Percentiles rank a stretch among this genome's conserved stretches.
These are phyloP conservation scores for Nannobrachium achirus DNA, from an alignment of 2,113 vertebrate genomes.

Conservation along the genomic window DNA sequence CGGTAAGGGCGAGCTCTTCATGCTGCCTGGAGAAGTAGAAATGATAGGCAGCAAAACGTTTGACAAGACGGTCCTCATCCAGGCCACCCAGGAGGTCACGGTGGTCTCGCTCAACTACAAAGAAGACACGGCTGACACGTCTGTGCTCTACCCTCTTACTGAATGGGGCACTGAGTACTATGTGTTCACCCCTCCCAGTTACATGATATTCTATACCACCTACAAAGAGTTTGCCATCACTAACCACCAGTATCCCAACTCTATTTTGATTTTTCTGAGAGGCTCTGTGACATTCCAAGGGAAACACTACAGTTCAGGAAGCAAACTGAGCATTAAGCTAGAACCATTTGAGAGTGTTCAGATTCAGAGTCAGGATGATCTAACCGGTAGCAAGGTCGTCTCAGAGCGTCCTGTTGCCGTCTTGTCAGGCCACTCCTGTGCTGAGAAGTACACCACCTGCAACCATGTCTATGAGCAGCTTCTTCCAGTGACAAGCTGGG, in stretches of 20 bases:
- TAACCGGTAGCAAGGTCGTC: constrained; percentile 59
- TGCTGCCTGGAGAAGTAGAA: constrained; percentile 47
- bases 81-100: constrained; percentile 42
- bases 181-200: constrained; percentile 53
- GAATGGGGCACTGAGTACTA: constrained; percentile 54
- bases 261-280: constrained; percentile 45
- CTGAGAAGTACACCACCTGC: constrained; percentile 53
- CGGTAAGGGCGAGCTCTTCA: constrained; percentile 27
- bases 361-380: constrained; percentile 59
- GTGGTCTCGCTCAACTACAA: constrained; percentile 68
- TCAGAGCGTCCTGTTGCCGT: constrained; percentile 48
- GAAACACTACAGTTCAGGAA: constrained; percentile 40
- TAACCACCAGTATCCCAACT: constrained; percentile 37
- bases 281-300: constrained; percentile 46
- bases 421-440: constrained; percentile 71
- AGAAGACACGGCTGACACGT: constrained; percentile 19
- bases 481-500: constrained; percentile 43
- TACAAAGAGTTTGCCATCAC: constrained; percentile 69
- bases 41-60: constrained; percentile 27
- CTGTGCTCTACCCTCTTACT: constrained; percentile 47
- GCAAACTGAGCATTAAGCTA: constrained; percentile 16
- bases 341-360: constrained; percentile 55
- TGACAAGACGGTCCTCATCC: constrained; percentile 38
- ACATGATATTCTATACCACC: neutral
- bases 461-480: constrained; percentile 75